Evolutionary conservation across 2,888 invertebrate genomes (phyloP).

Genomic region (Drosophila prolongata): DNA sequence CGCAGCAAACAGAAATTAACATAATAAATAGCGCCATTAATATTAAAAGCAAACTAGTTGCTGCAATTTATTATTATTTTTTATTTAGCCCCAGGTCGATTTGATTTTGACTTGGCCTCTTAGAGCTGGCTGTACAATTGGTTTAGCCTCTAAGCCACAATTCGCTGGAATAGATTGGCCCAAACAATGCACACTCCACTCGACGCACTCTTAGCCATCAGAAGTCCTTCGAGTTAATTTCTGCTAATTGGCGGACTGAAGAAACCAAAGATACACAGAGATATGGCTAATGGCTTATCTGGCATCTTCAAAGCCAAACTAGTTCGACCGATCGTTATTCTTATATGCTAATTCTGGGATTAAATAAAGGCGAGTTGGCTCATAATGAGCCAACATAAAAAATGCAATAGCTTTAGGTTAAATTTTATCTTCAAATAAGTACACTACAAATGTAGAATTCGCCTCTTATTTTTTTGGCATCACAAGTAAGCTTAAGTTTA

Average conservation of each 20-base stretch:
- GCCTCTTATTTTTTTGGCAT: no score
- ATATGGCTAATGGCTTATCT: slow-evolving; percentile 18
- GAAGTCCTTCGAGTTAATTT: slow-evolving; percentile 40
- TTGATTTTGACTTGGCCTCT: slow-evolving; percentile 23
- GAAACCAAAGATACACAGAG: slow-evolving; percentile 14
- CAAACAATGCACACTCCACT: slow-evolving; percentile 11
- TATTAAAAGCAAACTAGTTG: slow-evolving; percentile 50
- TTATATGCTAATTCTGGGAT: slow-evolving; percentile 22
- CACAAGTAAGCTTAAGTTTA: neutral
- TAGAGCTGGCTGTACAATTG: slow-evolving; percentile 49
- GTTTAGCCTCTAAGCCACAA: slow-evolving; percentile 36
- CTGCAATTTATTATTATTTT: slow-evolving; percentile 33
- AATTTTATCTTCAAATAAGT: neutral
- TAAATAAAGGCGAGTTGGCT: slow-evolving; percentile 11
- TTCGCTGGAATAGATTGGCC: slow-evolving; percentile 1
- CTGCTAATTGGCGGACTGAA: slow-evolving; percentile 25
- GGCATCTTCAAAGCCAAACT: slow-evolving; percentile 18
- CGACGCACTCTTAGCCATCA: slow-evolving; percentile 29
- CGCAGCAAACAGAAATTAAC: slow-evolving; percentile 36
- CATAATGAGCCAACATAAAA: neutral
- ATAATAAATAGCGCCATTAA: slow-evolving; percentile 58
- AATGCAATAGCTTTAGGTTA: neutral
- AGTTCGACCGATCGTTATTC: slow-evolving; percentile 23
- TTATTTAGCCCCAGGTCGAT: slow-evolving; percentile 19
- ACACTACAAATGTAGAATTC: neutral